phyloP scores from a whole-genome alignment of 2,113 vertebrate species.

The Albula glossodonta region DNA sequence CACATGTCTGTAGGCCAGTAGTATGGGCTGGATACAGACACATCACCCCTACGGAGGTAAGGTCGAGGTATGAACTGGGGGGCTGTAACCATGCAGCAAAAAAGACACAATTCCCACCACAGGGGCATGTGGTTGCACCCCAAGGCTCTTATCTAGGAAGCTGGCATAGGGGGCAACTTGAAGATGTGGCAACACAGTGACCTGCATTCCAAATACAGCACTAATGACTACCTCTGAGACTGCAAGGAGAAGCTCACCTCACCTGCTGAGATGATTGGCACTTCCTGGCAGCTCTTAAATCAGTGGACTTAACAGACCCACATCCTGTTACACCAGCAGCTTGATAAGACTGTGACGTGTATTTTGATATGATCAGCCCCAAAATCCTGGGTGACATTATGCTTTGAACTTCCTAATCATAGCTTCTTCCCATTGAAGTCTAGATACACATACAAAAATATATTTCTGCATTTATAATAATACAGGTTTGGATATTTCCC shows the following conservation, averaged over 20 bases:
- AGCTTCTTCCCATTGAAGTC: too few species aligned
- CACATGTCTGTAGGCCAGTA: background rate
- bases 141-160: background rate
- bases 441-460: background rate
- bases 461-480: background rate
- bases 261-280: background rate
- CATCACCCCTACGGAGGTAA: background rate
- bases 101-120: background rate
- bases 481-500: background rate
- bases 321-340: background rate
- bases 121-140: slow-evolving; percentile 6
- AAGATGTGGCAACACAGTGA: background rate
- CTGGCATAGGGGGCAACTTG: slow-evolving; percentile 7
- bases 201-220: background rate
- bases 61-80: background rate
- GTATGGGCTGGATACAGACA: background rate
- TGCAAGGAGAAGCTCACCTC: background rate
- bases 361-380: background rate
- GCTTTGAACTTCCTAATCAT: background rate
- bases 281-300: background rate
- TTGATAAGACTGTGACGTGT: background rate
- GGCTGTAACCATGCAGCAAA: too few species aligned
- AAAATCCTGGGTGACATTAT: background rate
- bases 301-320: background rate
- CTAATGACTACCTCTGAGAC: slow-evolving; percentile 16